Percentiles rank a stretch among this genome's conserved stretches.
Evolutionary conservation across 2,888 invertebrate genomes (phyloP).

Genomic region (Venusia cambrica): DNA sequence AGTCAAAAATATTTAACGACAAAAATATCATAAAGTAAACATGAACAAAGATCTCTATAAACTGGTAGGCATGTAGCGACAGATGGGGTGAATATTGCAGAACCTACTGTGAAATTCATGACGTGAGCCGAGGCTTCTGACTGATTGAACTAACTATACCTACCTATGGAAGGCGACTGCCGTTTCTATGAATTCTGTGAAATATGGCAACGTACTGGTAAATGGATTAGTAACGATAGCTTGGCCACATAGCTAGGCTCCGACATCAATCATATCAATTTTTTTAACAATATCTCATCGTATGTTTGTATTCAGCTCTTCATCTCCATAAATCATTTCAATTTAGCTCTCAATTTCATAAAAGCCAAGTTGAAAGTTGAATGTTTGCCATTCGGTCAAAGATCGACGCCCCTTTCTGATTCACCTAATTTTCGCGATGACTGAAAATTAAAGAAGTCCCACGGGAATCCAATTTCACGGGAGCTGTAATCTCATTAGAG

Average conservation of each 20-base stretch:
- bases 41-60: slow-evolving; percentile 30
- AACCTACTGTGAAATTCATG: slow-evolving; percentile 67
- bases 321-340: slow-evolving; percentile 12
- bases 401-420: slow-evolving; percentile 43
- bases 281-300: no score
- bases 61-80: slow-evolving; percentile 31
- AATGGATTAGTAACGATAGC: no score
- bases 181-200: slow-evolving; percentile 26
- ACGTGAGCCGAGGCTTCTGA: slow-evolving; percentile 56
- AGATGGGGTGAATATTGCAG: slow-evolving; percentile 53
- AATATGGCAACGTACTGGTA: slow-evolving; percentile 18
- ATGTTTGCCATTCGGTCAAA: slow-evolving; percentile 42
- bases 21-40: slow-evolving; percentile 26
- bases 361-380: slow-evolving; percentile 34
- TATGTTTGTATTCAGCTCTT: slow-evolving; percentile 16
- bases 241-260: no score
- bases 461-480: slow-evolving; percentile 74
- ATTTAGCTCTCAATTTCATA: slow-evolving; percentile 25
- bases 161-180: slow-evolving; percentile 48
- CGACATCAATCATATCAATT: no score
- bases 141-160: slow-evolving; percentile 67
- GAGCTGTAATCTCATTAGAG: slow-evolving; percentile 75
- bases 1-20: slow-evolving; percentile 23
- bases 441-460: slow-evolving; percentile 77
- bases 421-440: slow-evolving; percentile 68